phyloP scores from a whole-genome alignment of 2,113 vertebrate species.

The Probosciger aterrimus region DNA sequence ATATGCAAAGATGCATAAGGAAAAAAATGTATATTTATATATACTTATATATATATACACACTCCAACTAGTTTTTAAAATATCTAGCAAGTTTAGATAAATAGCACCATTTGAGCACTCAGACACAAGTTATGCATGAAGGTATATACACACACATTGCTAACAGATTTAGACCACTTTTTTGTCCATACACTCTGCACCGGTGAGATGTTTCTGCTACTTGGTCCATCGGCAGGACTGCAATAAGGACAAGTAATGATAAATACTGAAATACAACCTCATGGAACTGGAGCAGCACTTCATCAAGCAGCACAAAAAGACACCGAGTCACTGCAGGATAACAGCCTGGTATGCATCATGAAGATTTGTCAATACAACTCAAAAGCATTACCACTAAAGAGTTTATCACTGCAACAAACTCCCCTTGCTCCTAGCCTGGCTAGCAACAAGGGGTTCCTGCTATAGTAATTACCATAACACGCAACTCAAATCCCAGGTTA shows the following conservation, averaged over 20 bases:
- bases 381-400: background rate
- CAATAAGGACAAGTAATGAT: background rate
- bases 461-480: background rate
- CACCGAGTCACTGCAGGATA: background rate
- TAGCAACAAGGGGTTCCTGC: background rate
- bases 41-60: background rate
- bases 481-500: background rate
- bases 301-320: background rate
- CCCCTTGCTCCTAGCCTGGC: background rate
- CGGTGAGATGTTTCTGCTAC: rapidly evolving
- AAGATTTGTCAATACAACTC: background rate
- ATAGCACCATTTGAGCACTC: background rate
- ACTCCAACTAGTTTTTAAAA: background rate
- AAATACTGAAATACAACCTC: rapidly evolving
- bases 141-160: rapidly evolving
- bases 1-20: background rate
- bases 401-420: background rate
- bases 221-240: background rate
- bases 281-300: background rate
- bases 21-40: too few species aligned
- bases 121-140: rapidly evolving
- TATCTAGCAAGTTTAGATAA: background rate
- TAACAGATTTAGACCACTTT: background rate
- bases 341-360: background rate
- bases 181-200: background rate